Base-by-base conservation (phyloP, 1,140 invertebrate species). In the Drosophila suzukii region DNA sequence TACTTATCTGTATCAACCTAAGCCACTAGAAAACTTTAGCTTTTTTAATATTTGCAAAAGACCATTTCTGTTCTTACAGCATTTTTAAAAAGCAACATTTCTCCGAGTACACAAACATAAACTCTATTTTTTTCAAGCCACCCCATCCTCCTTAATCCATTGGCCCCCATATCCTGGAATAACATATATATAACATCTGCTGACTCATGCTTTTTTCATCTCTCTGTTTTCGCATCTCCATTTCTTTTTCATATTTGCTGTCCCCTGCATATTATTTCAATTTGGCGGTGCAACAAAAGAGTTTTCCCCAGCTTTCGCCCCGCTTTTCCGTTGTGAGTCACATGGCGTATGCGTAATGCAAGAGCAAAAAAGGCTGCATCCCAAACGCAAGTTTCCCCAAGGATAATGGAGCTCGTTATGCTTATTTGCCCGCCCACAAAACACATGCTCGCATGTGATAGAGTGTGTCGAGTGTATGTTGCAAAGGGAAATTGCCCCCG, bases 191-290 rank as follows among this genome's bases (percentile, higher is more conserved):
- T 41, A 38, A 36, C 27, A 39, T 56, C 43, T 27, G 50, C 66
- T 71, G 65, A 71, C 27, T 71, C 44, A 57, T 70, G 65, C 24
- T 73, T 75, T 77, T 68, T 86, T 78, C 55, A 57, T 66, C 50
- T 75, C 39, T 15, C 30, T 36, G 15, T 57, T 20, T 36, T 34
- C 43, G 44, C 66, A 34, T 66, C 53, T 47, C 50, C 62, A 46
- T 61, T 79, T 39, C 51, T 63, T 58, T 60, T 65, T 62, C 73
- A 75, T 85, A 76, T 85, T 78, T 85, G 53, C 73, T 76, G 72
- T 58, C 72, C 73, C 83, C 60, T 84, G 85, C 84, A 89, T 89
- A 89, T 84, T 89, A 89, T 89, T 89, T 89, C 85, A 89, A 89
- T 89, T 89, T 84, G 85, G 84, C 81, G 80, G 78, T 82, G 79